A percentile compares a stretch with the other conserved stretches of the same genome.
Evolutionary conservation across 2,113 vertebrate species (phyloP).

Genomic region (Podarcis muralis): DNA sequence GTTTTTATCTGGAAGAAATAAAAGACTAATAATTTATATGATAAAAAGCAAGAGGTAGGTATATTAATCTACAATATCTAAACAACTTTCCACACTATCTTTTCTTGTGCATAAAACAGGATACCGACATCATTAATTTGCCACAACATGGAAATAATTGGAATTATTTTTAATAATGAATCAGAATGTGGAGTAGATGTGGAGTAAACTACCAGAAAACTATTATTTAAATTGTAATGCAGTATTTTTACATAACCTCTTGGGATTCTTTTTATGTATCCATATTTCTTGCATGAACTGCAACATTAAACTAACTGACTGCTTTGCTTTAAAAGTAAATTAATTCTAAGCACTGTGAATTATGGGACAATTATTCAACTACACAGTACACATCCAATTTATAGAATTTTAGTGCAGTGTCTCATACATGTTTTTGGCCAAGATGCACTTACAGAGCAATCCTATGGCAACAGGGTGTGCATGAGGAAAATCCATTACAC

Average conservation of each 20-base stretch:
- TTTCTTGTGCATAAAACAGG: neutral
- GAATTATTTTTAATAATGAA: constrained; percentile 73
- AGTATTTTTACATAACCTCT: constrained; percentile 42
- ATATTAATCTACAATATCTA: constrained; percentile 19
- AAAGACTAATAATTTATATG: constrained; percentile 26
- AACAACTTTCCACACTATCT: constrained; percentile 6
- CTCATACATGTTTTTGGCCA: constrained; percentile 18
- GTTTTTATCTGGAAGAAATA: constrained; percentile 25
- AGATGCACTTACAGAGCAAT: neutral
- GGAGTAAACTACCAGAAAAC: constrained; percentile 54
- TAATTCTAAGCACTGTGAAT: constrained; percentile 42
- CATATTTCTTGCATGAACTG: constrained; percentile 13
- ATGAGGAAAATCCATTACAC: neutral
- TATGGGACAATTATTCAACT: constrained; percentile 44
- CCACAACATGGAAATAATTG: constrained; percentile 55
- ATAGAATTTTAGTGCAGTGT: neutral
- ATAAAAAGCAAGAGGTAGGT: constrained; percentile 2
- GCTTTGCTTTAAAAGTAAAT: constrained; percentile 37
- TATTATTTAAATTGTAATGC: constrained; percentile 54
- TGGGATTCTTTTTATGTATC: constrained; percentile 46
- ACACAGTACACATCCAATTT: constrained; percentile 9
- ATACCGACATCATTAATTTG: constrained; percentile 36
- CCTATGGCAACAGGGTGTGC: neutral
- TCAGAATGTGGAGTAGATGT: constrained; percentile 54
- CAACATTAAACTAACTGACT: constrained; percentile 35